Evolutionary conservation across 2,113 vertebrate species (phyloP), one percentile per base, ranked within the genome.

Genomic region (Dasyprocta punctata): DNA sequence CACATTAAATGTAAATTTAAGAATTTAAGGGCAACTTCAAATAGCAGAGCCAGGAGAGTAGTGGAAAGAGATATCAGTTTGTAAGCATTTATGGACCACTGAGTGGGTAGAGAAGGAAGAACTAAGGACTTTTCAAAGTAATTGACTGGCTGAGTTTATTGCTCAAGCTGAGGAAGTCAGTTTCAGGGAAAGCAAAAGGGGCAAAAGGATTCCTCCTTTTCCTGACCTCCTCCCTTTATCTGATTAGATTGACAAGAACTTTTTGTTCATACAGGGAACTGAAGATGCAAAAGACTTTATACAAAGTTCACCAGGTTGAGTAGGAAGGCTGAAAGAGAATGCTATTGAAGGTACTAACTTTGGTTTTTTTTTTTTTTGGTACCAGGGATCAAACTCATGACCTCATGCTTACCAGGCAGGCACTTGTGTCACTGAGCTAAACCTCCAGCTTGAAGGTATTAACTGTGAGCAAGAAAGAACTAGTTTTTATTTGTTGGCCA

Each of bases 1-100:
- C 20, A 52, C 56, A 33, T 81, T 96, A 92, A 94, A 49, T 94
- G 7, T 83, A 86, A 36, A 94, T 67, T 54, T 92, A 58, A 89
- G 14, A 83, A 86, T 12, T 83, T 89, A 94, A 71, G 7, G 22
- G 3, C 5, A 89, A 56, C 73, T 92, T 92, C 67, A 80, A 95
- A 97, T 30, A 67, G 60, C 24, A 54, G 10, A 84, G 8, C 73
- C 63, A 88, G 14, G 19, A 81, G 54, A 95, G 22, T 0, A 13
- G 33, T 44, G 1, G 60, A 38, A 47, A 86, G 47, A 69, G 54
- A 5, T 56, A 36, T n/a, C 19, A n/a, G 19, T 30, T 86, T 61
- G 17, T 47, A 63, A 47, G 33, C 49, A 52, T 14, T 89, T 87
- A 38, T 19, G 56, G 75, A 41, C 60, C 47, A 65, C 49, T 19